Base-by-base conservation (phyloP, 2,888 invertebrate genomes). In the Strigamia transsilvanica region DNA sequence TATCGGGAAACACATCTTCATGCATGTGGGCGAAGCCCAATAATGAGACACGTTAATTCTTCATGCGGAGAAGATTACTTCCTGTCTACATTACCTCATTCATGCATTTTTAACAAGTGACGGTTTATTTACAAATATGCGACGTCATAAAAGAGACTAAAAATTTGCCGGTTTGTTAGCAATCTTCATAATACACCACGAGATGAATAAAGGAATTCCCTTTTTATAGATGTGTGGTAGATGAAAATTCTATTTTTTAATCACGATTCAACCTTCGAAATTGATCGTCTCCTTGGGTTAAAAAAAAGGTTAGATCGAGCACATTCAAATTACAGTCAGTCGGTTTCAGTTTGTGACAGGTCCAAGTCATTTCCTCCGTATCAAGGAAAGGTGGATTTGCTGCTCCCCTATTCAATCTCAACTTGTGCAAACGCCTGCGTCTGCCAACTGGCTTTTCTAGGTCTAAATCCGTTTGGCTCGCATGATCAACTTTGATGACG, bases 241-340 rank as follows among this genome's bases (percentile, higher is more conserved):
- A n/a, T 6, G 56, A 56, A 56, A 56, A 56, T 15, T 38, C 18
- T 18, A 18, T 18, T 56, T 56, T 56, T 56, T 56, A 56, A 56
- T 56, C 56, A 56, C 56, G 56, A 56, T 56, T 56, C 56, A 56
- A 56, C 18, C 18, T 7, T 46, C 7, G 56, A 56, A 56, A 56
- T 56, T 56, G 56, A 56, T 56, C 56, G 18, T 56, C 56, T 56
- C 18, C 56, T 18, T 18, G 9, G 56, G 56, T 56, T 56, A 56
- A 56, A 56, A 56, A 56, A 56, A 56, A 56, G 56, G 56, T 18
- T 56, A 56, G 56, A 56, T 56, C 56, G 56, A 56, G 56, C 56
- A 56, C 56, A 56, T 56, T 56, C 56, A 56, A 56, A 56, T 56
- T 56, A 56, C 56, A 56, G 56, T 56, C 56, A 56, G 56, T 56